A percentile compares a stretch with the other conserved stretches of the same genome.
These are phyloP conservation scores for Branchellion lobata DNA, from an alignment of 2,888 invertebrate genomes.

Conservation along the genomic window DNA sequence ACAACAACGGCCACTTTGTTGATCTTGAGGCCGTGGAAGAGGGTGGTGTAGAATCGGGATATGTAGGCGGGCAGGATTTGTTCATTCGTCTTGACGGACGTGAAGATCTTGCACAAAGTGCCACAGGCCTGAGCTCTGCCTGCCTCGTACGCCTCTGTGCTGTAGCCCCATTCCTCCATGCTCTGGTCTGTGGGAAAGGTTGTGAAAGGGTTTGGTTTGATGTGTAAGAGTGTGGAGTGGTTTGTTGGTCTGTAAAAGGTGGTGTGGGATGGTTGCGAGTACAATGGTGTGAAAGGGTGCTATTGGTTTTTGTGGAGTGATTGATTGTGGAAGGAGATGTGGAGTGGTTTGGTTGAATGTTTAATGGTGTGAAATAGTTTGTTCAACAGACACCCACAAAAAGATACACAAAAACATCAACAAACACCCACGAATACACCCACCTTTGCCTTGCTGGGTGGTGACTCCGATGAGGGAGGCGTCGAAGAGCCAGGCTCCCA, in stretches of 20 bases:
- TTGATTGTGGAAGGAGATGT: no score
- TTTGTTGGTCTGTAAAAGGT: neutral
- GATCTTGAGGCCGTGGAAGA: constrained; percentile 79
- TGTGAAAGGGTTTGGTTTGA: neutral
- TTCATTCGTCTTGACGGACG: constrained; percentile 90
- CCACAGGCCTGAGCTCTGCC: constrained; percentile 93
- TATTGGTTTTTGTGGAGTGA: no score
- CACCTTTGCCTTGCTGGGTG: constrained; percentile 47
- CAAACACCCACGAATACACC: neutral
- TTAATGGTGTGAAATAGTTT: no score
- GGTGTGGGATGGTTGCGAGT: neutral
- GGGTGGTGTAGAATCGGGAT: constrained; percentile 86
- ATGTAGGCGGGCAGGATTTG: constrained; percentile 86
- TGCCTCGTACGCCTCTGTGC: constrained; percentile 60
- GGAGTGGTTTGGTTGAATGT: no score
- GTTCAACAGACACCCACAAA: no score
- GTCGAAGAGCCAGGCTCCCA: constrained; percentile 94
- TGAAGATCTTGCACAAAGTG: constrained; percentile 89
- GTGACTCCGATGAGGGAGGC: constrained; percentile 85
- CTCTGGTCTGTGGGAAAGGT: neutral
- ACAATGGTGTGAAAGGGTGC: neutral
- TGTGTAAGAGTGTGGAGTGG: neutral
- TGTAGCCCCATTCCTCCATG: constrained; percentile 21
- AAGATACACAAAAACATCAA: neutral
- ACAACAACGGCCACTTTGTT: no score